A percentile compares a stretch with the other conserved stretches of the same genome.
phyloP scores from a whole-genome alignment of 2,888 invertebrate species.

The Venusia cambrica region DNA sequence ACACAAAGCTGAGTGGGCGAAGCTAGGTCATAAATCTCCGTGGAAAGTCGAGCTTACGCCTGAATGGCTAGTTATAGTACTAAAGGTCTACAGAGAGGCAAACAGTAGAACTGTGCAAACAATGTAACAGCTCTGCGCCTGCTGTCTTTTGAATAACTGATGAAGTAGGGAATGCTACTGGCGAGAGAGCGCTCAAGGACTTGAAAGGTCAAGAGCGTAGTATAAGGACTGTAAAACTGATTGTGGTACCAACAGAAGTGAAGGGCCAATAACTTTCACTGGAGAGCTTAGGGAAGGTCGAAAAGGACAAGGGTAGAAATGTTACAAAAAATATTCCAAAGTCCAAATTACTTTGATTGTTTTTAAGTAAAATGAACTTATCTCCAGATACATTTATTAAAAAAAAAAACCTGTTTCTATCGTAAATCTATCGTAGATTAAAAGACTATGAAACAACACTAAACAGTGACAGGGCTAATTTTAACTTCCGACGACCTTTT shows the following conservation, averaged over 20 bases:
- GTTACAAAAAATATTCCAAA: no score
- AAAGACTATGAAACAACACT: no score
- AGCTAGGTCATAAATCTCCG: conserved; percentile 45
- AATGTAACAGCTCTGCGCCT: conserved; percentile 30
- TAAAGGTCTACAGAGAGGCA: conserved; percentile 34
- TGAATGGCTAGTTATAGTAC: conserved; percentile 40
- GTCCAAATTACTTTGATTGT: no score
- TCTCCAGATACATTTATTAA: no score
- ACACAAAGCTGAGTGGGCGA: conserved; percentile 45
- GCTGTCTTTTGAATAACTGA: conserved; percentile 34
- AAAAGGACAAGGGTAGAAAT: conserved; percentile 11
- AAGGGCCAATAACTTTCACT: conserved; percentile 13
- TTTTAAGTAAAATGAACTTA: no score
- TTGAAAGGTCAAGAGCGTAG: conserved; percentile 29
- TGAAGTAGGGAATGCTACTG: conserved; percentile 32
- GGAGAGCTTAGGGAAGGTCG: conserved; percentile 5
- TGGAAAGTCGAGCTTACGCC: conserved; percentile 32
- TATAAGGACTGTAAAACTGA: conserved; percentile 18
- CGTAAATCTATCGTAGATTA: no score
- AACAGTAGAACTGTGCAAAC: conserved; percentile 38
- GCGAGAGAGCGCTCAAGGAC: conserved; percentile 25
- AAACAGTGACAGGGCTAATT: no score
- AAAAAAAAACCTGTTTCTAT: no score
- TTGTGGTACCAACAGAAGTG: conserved; percentile 9
- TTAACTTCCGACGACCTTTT: no score